These are phyloP conservation scores for Isurus oxyrinchus DNA, from an alignment of 2,113 vertebrate species.

Conservation along the genomic window DNA sequence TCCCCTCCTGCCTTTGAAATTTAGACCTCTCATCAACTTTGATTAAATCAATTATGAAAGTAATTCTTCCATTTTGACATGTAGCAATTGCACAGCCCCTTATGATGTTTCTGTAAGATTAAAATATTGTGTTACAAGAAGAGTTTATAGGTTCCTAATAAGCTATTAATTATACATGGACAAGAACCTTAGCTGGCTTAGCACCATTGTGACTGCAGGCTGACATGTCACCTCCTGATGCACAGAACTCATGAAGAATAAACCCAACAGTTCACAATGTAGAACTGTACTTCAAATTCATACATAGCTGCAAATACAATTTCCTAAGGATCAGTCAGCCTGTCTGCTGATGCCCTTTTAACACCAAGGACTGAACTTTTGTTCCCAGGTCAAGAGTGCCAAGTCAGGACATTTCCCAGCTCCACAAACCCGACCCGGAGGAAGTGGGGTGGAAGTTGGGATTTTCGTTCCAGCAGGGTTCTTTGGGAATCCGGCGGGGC, in stretches of 20 bases:
- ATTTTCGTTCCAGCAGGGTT: no score
- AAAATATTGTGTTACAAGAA: background rate
- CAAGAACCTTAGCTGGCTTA: background rate
- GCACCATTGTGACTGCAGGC: background rate
- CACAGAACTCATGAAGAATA: background rate
- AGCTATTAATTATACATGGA: background rate
- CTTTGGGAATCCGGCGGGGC: no score
- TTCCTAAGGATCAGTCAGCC: background rate
- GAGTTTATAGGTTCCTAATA: background rate
- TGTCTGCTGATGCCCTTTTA: background rate
- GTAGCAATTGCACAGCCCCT: background rate
- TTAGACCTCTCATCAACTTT: background rate
- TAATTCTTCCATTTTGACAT: background rate
- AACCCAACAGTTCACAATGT: background rate
- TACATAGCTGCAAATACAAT: background rate
- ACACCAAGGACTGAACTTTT: background rate
- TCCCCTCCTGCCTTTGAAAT: background rate
- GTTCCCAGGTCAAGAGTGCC: no score
- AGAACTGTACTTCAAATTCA: background rate
- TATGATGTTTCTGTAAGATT: background rate
- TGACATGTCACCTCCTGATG: background rate
- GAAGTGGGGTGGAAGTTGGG: no score
- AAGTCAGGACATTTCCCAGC: no score
- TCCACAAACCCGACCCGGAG: no score
- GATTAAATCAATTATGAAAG: slow-evolving; percentile 6